Conservation (phyloP, 2,797 vertebrate genomes). For the Linurgus olivaceus region DNA sequence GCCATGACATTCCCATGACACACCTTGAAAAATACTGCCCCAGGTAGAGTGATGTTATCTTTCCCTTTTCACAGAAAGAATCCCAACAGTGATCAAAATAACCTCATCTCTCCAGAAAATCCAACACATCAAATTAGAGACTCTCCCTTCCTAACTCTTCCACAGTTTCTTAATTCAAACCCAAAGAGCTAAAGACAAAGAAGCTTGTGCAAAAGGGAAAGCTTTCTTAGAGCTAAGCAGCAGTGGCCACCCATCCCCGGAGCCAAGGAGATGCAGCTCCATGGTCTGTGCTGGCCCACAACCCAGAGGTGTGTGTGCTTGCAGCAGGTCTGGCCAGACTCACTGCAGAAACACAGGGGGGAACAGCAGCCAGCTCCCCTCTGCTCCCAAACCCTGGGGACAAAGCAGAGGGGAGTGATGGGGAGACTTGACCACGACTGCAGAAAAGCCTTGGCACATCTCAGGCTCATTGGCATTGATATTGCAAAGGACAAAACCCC, state of each 20-base stretch:
- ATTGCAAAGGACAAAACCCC: background rate
- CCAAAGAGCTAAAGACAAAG: background rate
- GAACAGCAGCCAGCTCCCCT: background rate
- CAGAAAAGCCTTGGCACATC: background rate
- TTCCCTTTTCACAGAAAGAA: background rate
- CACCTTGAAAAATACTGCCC: background rate
- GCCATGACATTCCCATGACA: background rate
- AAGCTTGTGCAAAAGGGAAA: background rate
- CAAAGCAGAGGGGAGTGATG: background rate
- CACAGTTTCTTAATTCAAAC: background rate
- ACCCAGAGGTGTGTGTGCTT: accelerated
- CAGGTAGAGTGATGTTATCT: background rate
- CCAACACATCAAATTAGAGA: background rate
- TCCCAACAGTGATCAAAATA: background rate
- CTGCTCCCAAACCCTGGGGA: background rate
- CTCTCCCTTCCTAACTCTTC: background rate
- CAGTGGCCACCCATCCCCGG: background rate
- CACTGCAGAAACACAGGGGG: background rate
- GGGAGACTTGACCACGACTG: background rate
- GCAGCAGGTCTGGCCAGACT: background rate
- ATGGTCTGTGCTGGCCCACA: background rate
- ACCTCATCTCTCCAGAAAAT: background rate
- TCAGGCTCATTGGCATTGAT: background rate
- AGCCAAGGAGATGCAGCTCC: background rate
- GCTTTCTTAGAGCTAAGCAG: background rate